Base-by-base conservation (phyloP, 1,140 invertebrate species). In the Chymomyza costata region DNA sequence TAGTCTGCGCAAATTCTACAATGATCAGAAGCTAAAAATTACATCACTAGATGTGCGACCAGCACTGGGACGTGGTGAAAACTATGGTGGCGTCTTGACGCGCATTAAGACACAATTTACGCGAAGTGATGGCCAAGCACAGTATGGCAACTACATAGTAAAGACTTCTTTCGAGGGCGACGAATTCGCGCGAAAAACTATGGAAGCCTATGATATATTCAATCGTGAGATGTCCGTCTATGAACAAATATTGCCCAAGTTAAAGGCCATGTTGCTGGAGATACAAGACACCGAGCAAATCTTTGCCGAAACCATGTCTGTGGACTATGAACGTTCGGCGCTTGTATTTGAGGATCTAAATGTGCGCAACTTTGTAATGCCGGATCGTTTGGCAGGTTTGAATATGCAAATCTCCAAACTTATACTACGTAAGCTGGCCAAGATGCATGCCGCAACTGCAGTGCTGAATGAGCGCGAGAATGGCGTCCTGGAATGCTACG, bases 361-460 rank as follows among this genome's bases (percentile, higher is more conserved):
- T 38, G 65, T 45, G 1, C 63, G 69, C 2, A 65, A 60, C 6
- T 86, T 61, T 37, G 43, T 67, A 0, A 90, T 91, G 88, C 86
- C 87, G 0, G 81, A 88, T 62, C 85, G 89, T 19, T 64, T 87
- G 17, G 35, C 65, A 8, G 89, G 89, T 3, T 65, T 91, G 17
- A 88, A 91, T 65, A 51, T 88, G 21, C 58, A 86, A 1, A 87
- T 89, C 40, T 76, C 84, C 6, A 63, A 86, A 34, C 44, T 90
- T 5, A 88, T 89, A 6, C 63, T 91, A 1, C 80, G 85, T 0
- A 87, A 89, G 51, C 40, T 91, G 51, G 90, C 88, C 2, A 88
- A 81, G 59, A 88, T 90, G 73, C 90, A 91, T 59, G 90, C 89
- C 2, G 73, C 86, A 1, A 88, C 89, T 16, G 74, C 82, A 0